Conservation (phyloP, 1,140 invertebrate genomes). For the Heterodera carotae region DNA sequence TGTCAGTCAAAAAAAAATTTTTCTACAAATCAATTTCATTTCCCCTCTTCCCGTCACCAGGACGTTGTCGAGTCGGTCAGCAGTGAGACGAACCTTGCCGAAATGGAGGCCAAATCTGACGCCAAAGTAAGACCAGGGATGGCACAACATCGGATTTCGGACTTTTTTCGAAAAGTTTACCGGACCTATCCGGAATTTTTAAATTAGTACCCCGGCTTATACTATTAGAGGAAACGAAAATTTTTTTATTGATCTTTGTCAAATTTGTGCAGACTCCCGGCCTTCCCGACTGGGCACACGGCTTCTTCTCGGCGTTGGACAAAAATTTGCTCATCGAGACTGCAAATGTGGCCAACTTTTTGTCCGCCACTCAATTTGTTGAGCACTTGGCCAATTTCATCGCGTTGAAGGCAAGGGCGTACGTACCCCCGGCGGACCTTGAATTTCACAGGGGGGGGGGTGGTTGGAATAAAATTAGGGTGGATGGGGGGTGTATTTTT, state of each 20-base stretch:
- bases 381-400: conserved; percentile 22
- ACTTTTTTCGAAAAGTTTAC: too few relatives aligned
- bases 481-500: too few relatives aligned
- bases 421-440: too few relatives aligned
- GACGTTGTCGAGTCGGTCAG: neutral
- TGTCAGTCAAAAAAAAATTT: neutral
- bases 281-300: conserved; percentile 22
- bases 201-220: too few relatives aligned
- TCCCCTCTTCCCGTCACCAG: neutral
- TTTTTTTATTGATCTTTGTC: neutral
- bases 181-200: too few relatives aligned
- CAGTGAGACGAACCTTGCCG: conserved; percentile 2
- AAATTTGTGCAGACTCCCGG: neutral
- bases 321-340: conserved; percentile 21
- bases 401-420: conserved; percentile 5
- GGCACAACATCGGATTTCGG: too few relatives aligned
- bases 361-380: conserved; percentile 18
- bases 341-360: conserved; percentile 15
- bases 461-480: too few relatives aligned
- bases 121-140: conserved; percentile 5
- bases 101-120: conserved; percentile 20
- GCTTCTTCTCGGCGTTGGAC: conserved; percentile 23
- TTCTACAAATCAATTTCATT: neutral
- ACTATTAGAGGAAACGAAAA: too few relatives aligned
- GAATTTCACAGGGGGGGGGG: too few relatives aligned